Conservation (phyloP, 2,113 vertebrate genomes). For the Mus pahari region DNA sequence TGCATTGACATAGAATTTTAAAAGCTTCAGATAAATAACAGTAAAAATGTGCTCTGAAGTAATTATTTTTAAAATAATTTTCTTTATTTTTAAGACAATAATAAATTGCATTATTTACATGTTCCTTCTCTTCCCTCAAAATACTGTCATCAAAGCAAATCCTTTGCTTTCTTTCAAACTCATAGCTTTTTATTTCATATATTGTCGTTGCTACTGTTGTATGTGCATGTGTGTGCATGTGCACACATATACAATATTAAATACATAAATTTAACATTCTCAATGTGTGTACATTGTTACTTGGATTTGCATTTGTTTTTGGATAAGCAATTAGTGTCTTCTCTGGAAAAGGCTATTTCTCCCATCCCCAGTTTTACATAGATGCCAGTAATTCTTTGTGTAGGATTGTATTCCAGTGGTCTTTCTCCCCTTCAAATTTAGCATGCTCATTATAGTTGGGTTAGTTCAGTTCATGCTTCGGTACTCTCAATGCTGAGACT, state of each 20-base stretch:
- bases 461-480: neutral
- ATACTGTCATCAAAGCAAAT: neutral
- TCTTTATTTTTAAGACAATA: neutral
- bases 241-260: neutral
- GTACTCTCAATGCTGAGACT: neutral
- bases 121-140: neutral
- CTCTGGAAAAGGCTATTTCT: neutral
- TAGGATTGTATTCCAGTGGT: neutral
- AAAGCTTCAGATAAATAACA: neutral
- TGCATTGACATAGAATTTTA: conserved; percentile 1
- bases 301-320: neutral
- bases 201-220: neutral
- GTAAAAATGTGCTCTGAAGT: neutral
- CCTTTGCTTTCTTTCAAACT: neutral
- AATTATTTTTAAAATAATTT: neutral
- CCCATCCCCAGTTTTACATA: too few species aligned
- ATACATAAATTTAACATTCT: neutral
- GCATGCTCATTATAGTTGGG: neutral
- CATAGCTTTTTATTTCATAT: neutral
- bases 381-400: too few species aligned
- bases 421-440: neutral
- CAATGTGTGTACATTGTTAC: neutral
- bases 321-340: neutral
- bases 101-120: neutral
- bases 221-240: too few species aligned